Evolutionary conservation across 2,113 vertebrate species (phyloP).

Genomic region (Neotoma lepida): DNA sequence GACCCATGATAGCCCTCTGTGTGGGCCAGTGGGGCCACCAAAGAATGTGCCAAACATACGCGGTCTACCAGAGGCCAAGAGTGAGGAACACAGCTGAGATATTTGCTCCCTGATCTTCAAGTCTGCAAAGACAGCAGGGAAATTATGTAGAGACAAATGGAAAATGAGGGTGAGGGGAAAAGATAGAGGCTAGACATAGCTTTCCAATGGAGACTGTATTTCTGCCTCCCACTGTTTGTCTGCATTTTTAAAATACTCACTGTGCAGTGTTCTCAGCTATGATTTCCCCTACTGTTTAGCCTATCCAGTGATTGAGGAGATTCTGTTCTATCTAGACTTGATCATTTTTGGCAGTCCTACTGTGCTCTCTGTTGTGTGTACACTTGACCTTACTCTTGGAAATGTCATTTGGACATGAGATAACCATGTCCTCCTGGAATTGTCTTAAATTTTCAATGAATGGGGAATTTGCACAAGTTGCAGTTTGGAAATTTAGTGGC

Average conservation of each 20-base stretch:
- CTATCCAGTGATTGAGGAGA: background rate
- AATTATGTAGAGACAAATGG: background rate
- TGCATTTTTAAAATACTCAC: background rate
- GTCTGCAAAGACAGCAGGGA: background rate
- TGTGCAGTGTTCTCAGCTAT: background rate
- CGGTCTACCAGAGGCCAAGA: background rate
- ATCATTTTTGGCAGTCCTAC: background rate
- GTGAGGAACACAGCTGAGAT: background rate
- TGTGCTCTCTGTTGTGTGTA: background rate
- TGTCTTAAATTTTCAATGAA: slow-evolving; percentile 4
- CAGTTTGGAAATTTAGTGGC: background rate
- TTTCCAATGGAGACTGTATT: background rate
- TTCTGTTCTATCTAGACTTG: slow-evolving; percentile 29
- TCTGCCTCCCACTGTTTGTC: background rate
- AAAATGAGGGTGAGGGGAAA: background rate
- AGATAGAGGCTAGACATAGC: background rate
- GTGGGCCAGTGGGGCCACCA: background rate
- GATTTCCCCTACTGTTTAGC: background rate
- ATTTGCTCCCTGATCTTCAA: background rate
- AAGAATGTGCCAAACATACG: background rate
- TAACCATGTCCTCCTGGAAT: background rate
- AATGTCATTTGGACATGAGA: background rate
- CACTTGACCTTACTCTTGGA: background rate
- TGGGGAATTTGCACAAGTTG: background rate
- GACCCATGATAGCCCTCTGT: background rate